Evolutionary conservation across 1,140 invertebrate genomes (phyloP).

Genomic region (Drosophila mojavensis): DNA sequence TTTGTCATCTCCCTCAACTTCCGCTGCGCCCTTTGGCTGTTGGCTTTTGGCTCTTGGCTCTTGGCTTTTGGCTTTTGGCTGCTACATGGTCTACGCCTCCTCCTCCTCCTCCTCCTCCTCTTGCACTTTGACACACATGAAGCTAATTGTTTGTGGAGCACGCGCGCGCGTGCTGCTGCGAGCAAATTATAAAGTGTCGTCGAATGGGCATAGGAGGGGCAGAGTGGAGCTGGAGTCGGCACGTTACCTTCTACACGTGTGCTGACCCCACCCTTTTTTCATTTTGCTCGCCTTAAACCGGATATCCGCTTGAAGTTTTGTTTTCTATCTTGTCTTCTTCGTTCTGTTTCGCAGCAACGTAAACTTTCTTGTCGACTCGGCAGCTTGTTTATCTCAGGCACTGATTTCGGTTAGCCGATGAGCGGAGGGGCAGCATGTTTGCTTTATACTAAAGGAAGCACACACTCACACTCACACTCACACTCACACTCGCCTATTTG

Average conservation of each 20-base stretch:
- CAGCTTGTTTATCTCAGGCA: slow-evolving; percentile 7
- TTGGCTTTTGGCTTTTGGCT: neutral
- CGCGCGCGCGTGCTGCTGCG: slow-evolving; percentile 50
- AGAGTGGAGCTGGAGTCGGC: neutral
- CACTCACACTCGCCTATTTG: slow-evolving; percentile 24
- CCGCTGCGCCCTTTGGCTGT: slow-evolving; percentile 38
- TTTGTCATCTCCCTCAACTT: slow-evolving; percentile 68
- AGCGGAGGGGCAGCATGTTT: slow-evolving; percentile 37
- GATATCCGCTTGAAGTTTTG: slow-evolving; percentile 64
- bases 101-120: neutral
- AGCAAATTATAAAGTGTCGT: slow-evolving; percentile 76
- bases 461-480: slow-evolving; percentile 1
- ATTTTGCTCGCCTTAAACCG: slow-evolving; percentile 64
- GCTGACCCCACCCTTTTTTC: slow-evolving; percentile 2
- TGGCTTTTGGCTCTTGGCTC: neutral
- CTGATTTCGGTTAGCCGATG: slow-evolving; percentile 36
- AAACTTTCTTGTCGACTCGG: slow-evolving; percentile 54
- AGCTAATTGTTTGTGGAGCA: slow-evolving; percentile 64
- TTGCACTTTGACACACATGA: slow-evolving; percentile 77
- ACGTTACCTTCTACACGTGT: neutral
- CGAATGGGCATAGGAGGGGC: slow-evolving; percentile 3
- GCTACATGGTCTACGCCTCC: neutral
- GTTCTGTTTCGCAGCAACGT: slow-evolving; percentile 11
- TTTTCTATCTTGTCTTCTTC: slow-evolving; percentile 13
- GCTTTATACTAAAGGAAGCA: neutral